These are phyloP conservation scores for Lycocerus yunnanus DNA, from an alignment of 2,888 invertebrate species.

Conservation along the genomic window DNA sequence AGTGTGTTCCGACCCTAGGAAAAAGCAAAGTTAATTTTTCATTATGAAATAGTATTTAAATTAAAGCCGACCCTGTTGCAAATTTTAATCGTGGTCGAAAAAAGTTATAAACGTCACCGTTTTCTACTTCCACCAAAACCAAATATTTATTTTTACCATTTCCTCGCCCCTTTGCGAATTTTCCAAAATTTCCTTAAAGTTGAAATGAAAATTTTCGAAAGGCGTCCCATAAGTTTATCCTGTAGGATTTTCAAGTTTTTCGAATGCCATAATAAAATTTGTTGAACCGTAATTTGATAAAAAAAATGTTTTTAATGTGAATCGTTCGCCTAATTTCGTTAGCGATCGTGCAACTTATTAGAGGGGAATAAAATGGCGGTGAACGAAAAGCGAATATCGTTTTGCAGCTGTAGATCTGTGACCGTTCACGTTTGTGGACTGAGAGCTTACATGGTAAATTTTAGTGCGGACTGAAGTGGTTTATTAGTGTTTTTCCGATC, in stretches of 20 bases:
- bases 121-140: neutral
- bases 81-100: neutral
- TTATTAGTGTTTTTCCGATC: constrained; percentile 11
- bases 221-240: neutral
- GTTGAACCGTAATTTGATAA: neutral
- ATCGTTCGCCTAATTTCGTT: constrained; percentile 6
- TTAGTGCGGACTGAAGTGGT: constrained; percentile 27
- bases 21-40: no score
- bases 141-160: neutral
- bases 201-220: neutral
- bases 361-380: constrained; percentile 38
- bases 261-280: neutral
- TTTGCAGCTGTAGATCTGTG: constrained; percentile 46
- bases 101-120: neutral
- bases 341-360: neutral
- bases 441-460: constrained; percentile 13
- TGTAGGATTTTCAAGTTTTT: no score
- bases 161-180: neutral
- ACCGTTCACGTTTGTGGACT: constrained; percentile 32
- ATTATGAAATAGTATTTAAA: neutral
- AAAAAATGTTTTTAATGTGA: neutral
- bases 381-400: constrained; percentile 45
- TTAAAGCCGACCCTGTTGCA: neutral
- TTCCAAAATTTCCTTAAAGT: neutral
- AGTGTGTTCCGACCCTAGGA: no score